phyloP scores from a whole-genome alignment of 1,140 invertebrate species.

The Saccostrea glomerata region DNA sequence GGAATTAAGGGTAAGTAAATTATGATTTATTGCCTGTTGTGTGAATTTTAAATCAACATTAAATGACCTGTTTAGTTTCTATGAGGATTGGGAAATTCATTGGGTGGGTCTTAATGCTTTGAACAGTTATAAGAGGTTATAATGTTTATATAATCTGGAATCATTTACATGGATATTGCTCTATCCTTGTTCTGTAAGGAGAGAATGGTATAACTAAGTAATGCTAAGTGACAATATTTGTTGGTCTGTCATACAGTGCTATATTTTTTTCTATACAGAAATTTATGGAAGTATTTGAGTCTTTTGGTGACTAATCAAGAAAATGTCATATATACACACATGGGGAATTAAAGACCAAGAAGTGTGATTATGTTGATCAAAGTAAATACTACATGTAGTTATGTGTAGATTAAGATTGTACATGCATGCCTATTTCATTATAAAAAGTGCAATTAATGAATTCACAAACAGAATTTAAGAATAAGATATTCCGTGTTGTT shows the following conservation, averaged over 20 bases:
- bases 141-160: slow-evolving; percentile 1
- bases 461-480: neutral
- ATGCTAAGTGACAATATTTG: slow-evolving; percentile 26
- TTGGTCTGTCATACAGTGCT: neutral
- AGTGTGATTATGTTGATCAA: too few species aligned
- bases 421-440: neutral
- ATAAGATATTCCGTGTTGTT: neutral
- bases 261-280: neutral
- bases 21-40: neutral
- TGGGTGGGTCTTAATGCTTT: neutral
- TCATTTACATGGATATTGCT: neutral
- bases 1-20: slow-evolving; percentile 18
- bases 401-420: neutral
- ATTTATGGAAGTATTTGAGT: neutral
- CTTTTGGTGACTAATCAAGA: neutral
- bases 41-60: slow-evolving; percentile 17
- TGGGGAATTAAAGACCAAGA: too few species aligned
- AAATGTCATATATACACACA: too few species aligned
- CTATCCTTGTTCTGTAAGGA: neutral
- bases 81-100: neutral
- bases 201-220: neutral
- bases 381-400: too few species aligned
- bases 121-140: neutral
- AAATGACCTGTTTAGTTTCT: slow-evolving; percentile 20
- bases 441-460: neutral